Evolutionary conservation across 2,797 vertebrate species (phyloP), one percentile per base, ranked within the genome.

Genomic region (Lithobates sylvaticus): DNA sequence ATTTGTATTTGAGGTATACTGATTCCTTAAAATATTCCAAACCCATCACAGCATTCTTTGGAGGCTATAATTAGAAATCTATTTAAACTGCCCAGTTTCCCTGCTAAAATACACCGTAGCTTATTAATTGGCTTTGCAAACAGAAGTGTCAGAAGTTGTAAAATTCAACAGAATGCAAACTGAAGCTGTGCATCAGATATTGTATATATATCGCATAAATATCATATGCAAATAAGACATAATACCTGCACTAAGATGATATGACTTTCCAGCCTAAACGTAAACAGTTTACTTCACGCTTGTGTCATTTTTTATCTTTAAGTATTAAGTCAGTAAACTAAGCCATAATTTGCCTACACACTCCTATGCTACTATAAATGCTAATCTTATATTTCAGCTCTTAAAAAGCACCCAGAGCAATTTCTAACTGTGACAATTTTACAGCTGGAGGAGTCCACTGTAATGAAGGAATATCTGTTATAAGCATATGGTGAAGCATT

Each of bases 341-440:
- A 84, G 47, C 67, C 50, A 72, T 84, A 58, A 84, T 78, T 78
- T 78, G 83, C 75, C 83, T 84, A 78, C 65, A 78, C 50, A 78
- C 32, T 76, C 32, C 75, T 50, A 47, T 42, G 21, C 75, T 84
- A 84, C 75, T 84, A 84, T 78, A 84, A 78, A 84, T 84, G 83
- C 83, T 84, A 84, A 84, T 84, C 68, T 84, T 84, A 77, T 77
- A 84, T 72, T 84, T 84, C 32, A 67, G 68, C 65, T 84, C 34
- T 78, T 84, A 69, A 77, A 71, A 84, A 54, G 50, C 74, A 78
- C 83, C 76, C 70, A 68, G 76, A 72, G 83, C 83, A 23, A 78
- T 84, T 84, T 72, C 75, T 84, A 70, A 36, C 65, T 47, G 81
- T 77, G 83, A 78, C 83, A 71, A 84, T 84, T 84, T 84, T 84